Evolutionary conservation across 64 coral and sea anemone species (phyloP).

Genomic region (Exaiptasia diaphana): DNA sequence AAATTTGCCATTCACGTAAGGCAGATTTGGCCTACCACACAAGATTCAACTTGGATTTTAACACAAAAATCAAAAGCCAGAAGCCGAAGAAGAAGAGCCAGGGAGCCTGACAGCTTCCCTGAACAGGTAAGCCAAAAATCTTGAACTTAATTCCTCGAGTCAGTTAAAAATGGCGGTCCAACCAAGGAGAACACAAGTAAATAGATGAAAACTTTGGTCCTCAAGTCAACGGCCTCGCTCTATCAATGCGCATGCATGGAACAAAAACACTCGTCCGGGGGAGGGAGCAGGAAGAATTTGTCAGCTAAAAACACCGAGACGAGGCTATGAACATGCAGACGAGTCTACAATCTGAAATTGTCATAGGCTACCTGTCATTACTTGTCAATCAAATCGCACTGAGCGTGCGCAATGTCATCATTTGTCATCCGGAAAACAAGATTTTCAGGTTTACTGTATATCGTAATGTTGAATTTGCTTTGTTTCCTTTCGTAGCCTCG

Average conservation of each 20-base stretch:
- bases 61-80: neutral
- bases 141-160: neutral
- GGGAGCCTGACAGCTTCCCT: conserved; percentile 20
- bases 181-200: conserved; percentile 11
- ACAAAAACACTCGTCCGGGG: neutral
- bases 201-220: conserved; percentile 18
- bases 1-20: conserved; percentile 24
- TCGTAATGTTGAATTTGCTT: neutral
- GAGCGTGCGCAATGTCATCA: neutral
- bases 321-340: neutral
- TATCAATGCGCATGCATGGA: conserved; percentile 22
- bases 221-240: conserved; percentile 11
- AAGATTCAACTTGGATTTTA: neutral
- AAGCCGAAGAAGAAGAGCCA: conserved; percentile 15
- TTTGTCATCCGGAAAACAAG: neutral
- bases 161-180: conserved; percentile 11
- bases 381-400: neutral
- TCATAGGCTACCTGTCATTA: neutral
- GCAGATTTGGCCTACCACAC: neutral
- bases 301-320: neutral
- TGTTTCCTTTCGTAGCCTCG: conserved; percentile 17
- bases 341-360: too few relatives aligned
- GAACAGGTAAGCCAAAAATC: neutral
- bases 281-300: neutral
- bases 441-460: neutral